Conservation (phyloP, 2,797 vertebrate species). For the Miichthys miiuy region DNA sequence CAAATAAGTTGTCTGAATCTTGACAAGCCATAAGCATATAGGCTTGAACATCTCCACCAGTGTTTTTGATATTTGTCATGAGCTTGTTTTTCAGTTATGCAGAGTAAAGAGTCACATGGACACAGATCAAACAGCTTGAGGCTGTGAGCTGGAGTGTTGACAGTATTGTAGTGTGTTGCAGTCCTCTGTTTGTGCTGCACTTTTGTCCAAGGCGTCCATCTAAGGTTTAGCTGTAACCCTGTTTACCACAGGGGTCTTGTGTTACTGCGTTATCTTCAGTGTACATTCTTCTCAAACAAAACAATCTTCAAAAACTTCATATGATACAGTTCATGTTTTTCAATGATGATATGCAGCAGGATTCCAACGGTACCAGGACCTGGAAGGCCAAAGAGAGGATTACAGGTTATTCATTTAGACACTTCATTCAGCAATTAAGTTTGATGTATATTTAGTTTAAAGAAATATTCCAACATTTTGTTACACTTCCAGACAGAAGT, state of each 20-base stretch:
- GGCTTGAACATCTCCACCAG: neutral
- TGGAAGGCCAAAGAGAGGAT: constrained; percentile 71
- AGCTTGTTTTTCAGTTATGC: constrained; percentile 46
- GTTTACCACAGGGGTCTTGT: constrained; percentile 23
- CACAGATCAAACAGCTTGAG: constrained; percentile 36
- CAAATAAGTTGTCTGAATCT: constrained; percentile 1
- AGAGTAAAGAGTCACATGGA: constrained; percentile 42
- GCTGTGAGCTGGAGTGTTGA: constrained; percentile 21
- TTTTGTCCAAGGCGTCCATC: neutral
- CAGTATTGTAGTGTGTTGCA: constrained; percentile 11
- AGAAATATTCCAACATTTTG: neutral
- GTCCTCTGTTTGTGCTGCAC: constrained; percentile 25
- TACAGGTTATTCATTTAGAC: neutral
- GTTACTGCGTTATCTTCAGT: constrained; percentile 23
- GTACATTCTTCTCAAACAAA: constrained; percentile 45
- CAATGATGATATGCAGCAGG: constrained; percentile 92
- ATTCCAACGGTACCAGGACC: constrained; percentile 96
- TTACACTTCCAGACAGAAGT: neutral
- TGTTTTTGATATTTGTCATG: neutral
- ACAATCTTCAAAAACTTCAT: constrained; percentile 43
- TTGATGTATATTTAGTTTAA: no score
- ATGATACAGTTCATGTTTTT: constrained; percentile 63
- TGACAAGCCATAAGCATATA: neutral
- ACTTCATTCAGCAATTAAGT: neutral
- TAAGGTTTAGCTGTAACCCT: constrained; percentile 13